Percentiles rank a stretch among this genome's conserved stretches.
Conservation (phyloP, 2,797 vertebrate species). For the Hippoglossus hippoglossus region DNA sequence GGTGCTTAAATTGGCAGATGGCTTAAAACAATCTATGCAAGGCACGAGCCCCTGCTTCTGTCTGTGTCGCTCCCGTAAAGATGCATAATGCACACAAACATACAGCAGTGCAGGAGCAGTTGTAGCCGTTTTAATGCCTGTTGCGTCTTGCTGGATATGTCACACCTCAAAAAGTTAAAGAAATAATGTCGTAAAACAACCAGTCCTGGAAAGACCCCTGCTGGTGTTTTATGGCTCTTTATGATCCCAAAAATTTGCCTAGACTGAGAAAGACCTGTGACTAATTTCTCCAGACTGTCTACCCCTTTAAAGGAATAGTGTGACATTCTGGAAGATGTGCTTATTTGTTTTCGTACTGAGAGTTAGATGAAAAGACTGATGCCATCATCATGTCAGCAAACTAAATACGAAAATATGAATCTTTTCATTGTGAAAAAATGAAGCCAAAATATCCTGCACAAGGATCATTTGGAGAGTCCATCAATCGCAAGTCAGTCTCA, state of each 20-base stretch:
- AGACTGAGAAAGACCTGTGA: background rate
- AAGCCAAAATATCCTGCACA: no score
- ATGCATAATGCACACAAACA: slow-evolving; percentile 12
- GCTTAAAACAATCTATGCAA: slow-evolving; percentile 31
- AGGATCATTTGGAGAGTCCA: no score
- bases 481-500: no score
- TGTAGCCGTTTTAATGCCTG: background rate
- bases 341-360: background rate
- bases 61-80: slow-evolving; percentile 25
- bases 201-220: background rate
- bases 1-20: slow-evolving; percentile 60
- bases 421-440: no score
- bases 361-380: background rate
- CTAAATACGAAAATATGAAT: no score
- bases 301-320: background rate
- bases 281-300: background rate
- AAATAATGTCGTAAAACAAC: background rate
- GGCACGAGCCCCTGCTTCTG: slow-evolving; percentile 13
- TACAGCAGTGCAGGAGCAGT: background rate
- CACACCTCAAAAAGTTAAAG: background rate
- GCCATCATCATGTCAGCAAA: no score
- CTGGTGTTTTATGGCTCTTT: background rate
- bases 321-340: background rate
- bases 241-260: background rate
- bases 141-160: slow-evolving; percentile 3